A percentile compares a stretch with the other conserved stretches of the same genome.
Conservation (phyloP, 2,113 vertebrate genomes). For the Vulpes ferrilata region DNA sequence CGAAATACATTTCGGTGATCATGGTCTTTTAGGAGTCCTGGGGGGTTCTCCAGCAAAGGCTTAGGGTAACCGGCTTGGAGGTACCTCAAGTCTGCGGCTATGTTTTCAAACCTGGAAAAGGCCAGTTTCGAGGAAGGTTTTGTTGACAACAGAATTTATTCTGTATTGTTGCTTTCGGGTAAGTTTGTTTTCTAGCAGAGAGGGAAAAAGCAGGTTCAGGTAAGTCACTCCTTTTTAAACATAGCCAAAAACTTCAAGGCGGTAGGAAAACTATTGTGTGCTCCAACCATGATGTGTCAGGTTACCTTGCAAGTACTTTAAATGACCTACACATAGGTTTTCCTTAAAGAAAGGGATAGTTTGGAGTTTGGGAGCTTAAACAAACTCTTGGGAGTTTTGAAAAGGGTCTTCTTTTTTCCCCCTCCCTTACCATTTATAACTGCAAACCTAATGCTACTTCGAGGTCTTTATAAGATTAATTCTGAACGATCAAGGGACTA, state of each 20-base stretch:
- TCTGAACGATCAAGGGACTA: constrained; percentile 76
- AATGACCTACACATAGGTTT: constrained; percentile 18
- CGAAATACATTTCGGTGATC: constrained; percentile 60
- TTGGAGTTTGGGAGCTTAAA: constrained; percentile 35
- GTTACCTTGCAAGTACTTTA: constrained; percentile 24
- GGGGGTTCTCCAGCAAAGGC: not conserved
- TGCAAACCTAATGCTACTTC: constrained; percentile 38
- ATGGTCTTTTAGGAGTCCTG: constrained; percentile 14
- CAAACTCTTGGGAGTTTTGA: constrained; percentile 50
- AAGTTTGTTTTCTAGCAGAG: constrained; percentile 70
- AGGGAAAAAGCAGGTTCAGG: constrained; percentile 70
- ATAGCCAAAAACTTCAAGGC: constrained; percentile 40
- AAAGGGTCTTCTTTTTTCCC: constrained; percentile 42
- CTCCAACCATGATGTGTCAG: not conserved
- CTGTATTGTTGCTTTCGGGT: constrained; percentile 48
- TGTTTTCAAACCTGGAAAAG: constrained; percentile 69
- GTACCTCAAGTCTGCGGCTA: not conserved
- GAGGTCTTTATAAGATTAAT: constrained; percentile 81
- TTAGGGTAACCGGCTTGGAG: constrained; percentile 7
- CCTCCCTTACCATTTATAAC: not conserved
- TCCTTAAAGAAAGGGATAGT: not conserved
- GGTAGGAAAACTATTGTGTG: not conserved
- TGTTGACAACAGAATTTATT: not conserved
- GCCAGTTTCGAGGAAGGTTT: not conserved
- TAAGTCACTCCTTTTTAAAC: constrained; percentile 71